Conservation (phyloP, 2,797 vertebrate genomes). For the Hydrolagus colliei region DNA sequence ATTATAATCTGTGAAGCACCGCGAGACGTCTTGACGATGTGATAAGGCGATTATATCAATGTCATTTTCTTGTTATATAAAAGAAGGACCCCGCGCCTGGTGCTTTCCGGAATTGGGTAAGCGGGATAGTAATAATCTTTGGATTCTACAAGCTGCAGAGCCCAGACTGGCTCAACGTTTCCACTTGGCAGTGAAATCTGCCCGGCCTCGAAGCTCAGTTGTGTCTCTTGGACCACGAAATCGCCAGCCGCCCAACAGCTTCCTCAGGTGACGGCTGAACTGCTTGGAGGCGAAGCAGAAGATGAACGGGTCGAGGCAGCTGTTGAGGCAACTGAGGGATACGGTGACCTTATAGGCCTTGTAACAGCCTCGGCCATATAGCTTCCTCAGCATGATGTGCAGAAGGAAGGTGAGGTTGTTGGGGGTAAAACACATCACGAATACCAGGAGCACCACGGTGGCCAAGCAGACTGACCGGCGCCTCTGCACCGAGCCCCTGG, state of each 20-base stretch:
- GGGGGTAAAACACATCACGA: conserved; percentile 76
- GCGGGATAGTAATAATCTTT: too few relatives aligned
- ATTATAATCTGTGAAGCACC: too few relatives aligned
- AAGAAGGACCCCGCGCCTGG: too few relatives aligned
- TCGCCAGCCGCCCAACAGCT: background rate
- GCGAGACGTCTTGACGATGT: too few relatives aligned
- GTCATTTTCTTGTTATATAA: too few relatives aligned
- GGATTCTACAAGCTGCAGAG: too few relatives aligned
- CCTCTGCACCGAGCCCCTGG: conserved; percentile 50
- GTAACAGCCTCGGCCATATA: conserved; percentile 57
- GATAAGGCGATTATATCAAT: too few relatives aligned
- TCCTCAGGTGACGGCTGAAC: conserved; percentile 66
- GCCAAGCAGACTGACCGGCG: conserved; percentile 65
- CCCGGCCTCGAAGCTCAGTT: too few relatives aligned
- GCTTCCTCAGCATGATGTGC: conserved; percentile 67
- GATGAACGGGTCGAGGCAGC: conserved; percentile 87
- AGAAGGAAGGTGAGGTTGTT: conserved; percentile 74
- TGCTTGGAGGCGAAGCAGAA: conserved; percentile 89
- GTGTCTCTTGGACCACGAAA: background rate
- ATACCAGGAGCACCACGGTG: conserved; percentile 66
- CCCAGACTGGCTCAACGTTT: too few relatives aligned
- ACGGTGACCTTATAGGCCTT: conserved; percentile 78
- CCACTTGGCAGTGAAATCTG: too few relatives aligned
- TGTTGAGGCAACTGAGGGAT: conserved; percentile 81
- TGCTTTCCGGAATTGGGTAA: too few relatives aligned